Conservation (phyloP, 2,888 invertebrate genomes). For the Stramonita haemastoma region DNA sequence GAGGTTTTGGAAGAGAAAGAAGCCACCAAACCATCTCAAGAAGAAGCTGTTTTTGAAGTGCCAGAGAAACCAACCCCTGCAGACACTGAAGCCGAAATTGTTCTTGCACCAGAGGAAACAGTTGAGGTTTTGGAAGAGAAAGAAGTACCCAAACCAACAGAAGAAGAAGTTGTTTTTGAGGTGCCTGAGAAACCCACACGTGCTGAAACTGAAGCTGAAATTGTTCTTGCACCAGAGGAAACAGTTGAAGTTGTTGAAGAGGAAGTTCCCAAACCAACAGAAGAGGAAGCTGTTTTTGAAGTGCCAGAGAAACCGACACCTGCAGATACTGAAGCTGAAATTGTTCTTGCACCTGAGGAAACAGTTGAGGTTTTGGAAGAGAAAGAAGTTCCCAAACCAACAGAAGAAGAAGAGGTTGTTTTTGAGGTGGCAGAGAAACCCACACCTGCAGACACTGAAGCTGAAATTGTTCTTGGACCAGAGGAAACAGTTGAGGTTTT, state of each 20-base stretch:
- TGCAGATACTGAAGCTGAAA: slow-evolving; percentile 31
- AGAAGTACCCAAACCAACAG: slow-evolving; percentile 69
- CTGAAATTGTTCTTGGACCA: slow-evolving; percentile 32
- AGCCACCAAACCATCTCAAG: background rate
- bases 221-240: slow-evolving; percentile 47
- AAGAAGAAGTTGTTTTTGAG: slow-evolving; percentile 22
- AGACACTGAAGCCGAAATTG: slow-evolving; percentile 49
- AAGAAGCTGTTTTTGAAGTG: background rate
- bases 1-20: slow-evolving; percentile 48
- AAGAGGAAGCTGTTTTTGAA: slow-evolving; percentile 1
- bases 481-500: slow-evolving; percentile 44
- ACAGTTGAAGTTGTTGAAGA: slow-evolving; percentile 62
- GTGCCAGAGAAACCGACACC: slow-evolving; percentile 73
- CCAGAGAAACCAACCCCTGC: background rate
- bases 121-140: slow-evolving; percentile 80
- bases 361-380: slow-evolving; percentile 70
- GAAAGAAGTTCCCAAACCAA: slow-evolving; percentile 76
- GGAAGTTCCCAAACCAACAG: background rate
- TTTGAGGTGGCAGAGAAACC: slow-evolving; percentile 40
- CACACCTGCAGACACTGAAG: slow-evolving; percentile 81
- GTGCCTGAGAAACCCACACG: slow-evolving; percentile 31
- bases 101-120: slow-evolving; percentile 55
- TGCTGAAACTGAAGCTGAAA: slow-evolving; percentile 74
- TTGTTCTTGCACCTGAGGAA: slow-evolving; percentile 77
- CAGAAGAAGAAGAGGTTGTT: slow-evolving; percentile 78